These are phyloP conservation scores for Sciaenops ocellatus DNA, from an alignment of 2,797 vertebrate species.

Conservation along the genomic window DNA sequence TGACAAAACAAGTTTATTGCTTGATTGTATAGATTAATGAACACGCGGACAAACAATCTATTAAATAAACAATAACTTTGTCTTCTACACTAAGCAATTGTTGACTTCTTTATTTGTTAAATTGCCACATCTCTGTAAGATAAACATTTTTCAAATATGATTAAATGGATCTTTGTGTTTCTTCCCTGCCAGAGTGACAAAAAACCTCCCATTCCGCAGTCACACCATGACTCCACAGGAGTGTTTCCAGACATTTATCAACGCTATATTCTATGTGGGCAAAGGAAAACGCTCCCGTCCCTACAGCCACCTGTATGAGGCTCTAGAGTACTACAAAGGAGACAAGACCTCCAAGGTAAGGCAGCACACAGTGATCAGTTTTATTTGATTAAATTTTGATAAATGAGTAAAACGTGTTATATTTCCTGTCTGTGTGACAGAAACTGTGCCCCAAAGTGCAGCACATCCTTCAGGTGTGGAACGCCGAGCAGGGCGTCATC, in stretches of 20 bases:
- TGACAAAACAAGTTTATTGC: neutral
- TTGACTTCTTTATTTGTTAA: neutral
- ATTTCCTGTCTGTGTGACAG: constrained; percentile 60
- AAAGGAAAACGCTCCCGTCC: constrained; percentile 93
- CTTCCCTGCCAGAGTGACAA: constrained; percentile 85
- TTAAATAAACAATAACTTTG: neutral
- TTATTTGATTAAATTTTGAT: neutral
- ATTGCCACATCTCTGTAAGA: neutral
- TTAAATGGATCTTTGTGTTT: neutral
- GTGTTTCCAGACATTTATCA: constrained; percentile 88
- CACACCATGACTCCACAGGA: constrained; percentile 80
- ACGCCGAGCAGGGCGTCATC: constrained; percentile 85
- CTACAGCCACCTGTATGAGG: constrained; percentile 90
- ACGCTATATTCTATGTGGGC: constrained; percentile 93
- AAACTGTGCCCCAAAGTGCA: constrained; percentile 89
- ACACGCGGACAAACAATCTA: neutral
- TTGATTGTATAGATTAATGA: neutral
- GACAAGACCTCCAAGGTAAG: constrained; percentile 83
- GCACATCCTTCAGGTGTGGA: constrained; percentile 94
- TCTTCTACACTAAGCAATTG: neutral
- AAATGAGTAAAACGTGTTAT: neutral
- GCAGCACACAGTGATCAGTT: neutral
- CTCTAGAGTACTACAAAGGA: constrained; percentile 84
- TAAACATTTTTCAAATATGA: neutral
- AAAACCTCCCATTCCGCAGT: constrained; percentile 89